Evolutionary conservation across 2,888 invertebrate genomes (phyloP), one percentile per base, ranked within the genome.

Genomic region (Rhagonycha lutea): DNA sequence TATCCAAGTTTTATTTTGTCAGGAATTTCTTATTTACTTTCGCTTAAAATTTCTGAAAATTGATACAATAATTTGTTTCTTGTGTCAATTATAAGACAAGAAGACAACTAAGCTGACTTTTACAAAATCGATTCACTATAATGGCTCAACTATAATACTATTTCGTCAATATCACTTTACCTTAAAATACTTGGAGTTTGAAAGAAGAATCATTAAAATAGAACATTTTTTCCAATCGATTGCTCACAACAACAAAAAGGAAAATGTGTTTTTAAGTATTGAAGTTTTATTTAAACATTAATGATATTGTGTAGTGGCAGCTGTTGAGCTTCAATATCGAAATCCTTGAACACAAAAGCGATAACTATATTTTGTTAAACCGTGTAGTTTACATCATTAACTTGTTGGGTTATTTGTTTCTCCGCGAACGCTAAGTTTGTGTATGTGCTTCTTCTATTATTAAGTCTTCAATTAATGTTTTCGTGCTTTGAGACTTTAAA

Each of bases 401-500:
- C 47, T 47, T 47, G 47, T 47, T 47, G n/a, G 47, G 12, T 47
- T 47, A 47, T 47, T 47, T 47, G 47, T 47, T 47, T 47, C 47
- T 47, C n/a, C 47, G 47, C 47, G 47, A 47, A 47, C 47, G 47
- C 47, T 47, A 47, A 47, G 47, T 47, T 47, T 47, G 47, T 47
- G 47, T 23, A 65, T 23, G 24, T 65, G 11, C 63, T 63, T 23
- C 63, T 65, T 65, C 63, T 26, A 65, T 65, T 65, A 65, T 65
- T 62, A 24, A 65, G 63, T 24, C 63, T 65, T 65, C 63, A 65
- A 65, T 65, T 65, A 23, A 65, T 65, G 63, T 23, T 65, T 65
- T 65, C 63, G 63, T 24, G 63, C 63, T 65, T 18, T 65, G 63
- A 65, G 63, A 9, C 63, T 65, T 65, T 65, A 65, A 65, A 65